phyloP scores from a whole-genome alignment of 1,140 invertebrate species.

The Phymorhynchus buccinoides region DNA sequence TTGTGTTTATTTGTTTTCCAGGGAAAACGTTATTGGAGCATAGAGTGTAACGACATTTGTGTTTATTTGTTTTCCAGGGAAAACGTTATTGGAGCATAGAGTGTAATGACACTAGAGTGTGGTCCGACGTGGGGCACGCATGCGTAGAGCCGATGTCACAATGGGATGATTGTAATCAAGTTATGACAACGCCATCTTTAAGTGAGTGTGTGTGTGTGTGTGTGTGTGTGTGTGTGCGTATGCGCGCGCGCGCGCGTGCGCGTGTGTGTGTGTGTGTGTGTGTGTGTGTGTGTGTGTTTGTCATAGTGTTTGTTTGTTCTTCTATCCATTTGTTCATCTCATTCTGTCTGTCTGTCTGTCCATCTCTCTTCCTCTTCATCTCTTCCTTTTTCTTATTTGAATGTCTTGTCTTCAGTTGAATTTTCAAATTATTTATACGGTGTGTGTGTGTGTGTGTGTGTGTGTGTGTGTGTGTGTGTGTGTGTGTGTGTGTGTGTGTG shows the following conservation, averaged over 20 bases:
- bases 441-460: background rate
- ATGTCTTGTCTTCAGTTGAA: too few species aligned
- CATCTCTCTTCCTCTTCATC: too few species aligned
- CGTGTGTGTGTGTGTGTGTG: background rate
- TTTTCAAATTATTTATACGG: too few species aligned
- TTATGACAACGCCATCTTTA: slow-evolving; percentile 53
- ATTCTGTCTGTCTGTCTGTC: too few species aligned
- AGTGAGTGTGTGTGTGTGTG: slow-evolving; percentile 43
- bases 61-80: slow-evolving; percentile 5
- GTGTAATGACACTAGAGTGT: slow-evolving; percentile 55
- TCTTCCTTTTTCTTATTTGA: too few species aligned
- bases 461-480: slow-evolving; percentile 34
- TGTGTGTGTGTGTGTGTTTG: background rate
- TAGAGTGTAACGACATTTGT: background rate
- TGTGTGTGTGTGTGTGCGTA: background rate
- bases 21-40: slow-evolving; percentile 26
- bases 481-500: background rate
- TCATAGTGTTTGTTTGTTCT: too few species aligned
- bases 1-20: slow-evolving; percentile 28
- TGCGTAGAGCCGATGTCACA: slow-evolving; percentile 59
- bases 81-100: slow-evolving; percentile 55
- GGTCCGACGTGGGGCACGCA: slow-evolving; percentile 59
- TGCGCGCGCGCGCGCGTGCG: background rate
- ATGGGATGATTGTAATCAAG: slow-evolving; percentile 60
- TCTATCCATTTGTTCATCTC: too few species aligned